phyloP scores from a whole-genome alignment of 1,140 invertebrate species.

The Drosophila gunungcola region DNA sequence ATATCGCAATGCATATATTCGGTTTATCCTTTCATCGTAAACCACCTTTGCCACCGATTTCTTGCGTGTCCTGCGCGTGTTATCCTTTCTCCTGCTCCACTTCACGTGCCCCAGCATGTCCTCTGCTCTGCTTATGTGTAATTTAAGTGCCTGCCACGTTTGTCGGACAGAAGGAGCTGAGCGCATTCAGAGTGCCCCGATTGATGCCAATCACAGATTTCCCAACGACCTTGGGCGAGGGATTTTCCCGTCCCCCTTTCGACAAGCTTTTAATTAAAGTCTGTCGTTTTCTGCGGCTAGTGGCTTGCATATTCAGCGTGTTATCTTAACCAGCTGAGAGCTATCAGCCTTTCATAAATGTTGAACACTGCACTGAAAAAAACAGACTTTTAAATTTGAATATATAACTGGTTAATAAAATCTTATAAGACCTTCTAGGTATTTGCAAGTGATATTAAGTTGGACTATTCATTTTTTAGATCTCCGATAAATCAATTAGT shows the following conservation, averaged over 20 bases:
- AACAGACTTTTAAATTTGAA: too few relatives aligned
- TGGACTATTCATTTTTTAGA: too few relatives aligned
- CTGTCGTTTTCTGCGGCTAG: conserved; percentile 33
- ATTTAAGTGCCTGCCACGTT: conserved; percentile 75
- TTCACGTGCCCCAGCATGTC: not conserved
- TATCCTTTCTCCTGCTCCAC: conserved; percentile 9
- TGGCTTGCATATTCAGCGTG: conserved; percentile 40
- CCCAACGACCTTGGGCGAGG: conserved; percentile 41
- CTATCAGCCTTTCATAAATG: not conserved
- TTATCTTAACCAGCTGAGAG: conserved; percentile 45
- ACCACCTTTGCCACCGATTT: conserved; percentile 11
- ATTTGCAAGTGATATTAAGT: too few relatives aligned
- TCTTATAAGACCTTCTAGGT: too few relatives aligned
- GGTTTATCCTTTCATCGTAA: not conserved
- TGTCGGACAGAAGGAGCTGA: conserved; percentile 11
- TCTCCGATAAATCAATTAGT: too few relatives aligned
- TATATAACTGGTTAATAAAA: too few relatives aligned
- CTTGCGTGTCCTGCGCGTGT: conserved; percentile 26
- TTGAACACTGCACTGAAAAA: not conserved
- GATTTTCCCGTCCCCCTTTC: conserved; percentile 11
- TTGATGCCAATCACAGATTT: conserved; percentile 60
- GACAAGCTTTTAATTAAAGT: conserved; percentile 61
- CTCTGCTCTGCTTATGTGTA: conserved; percentile 36
- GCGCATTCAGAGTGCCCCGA: conserved; percentile 25
- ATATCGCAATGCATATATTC: conserved; percentile 27